phyloP scores from a whole-genome alignment of 1,140 invertebrate species.

The Hyphantria cunea region DNA sequence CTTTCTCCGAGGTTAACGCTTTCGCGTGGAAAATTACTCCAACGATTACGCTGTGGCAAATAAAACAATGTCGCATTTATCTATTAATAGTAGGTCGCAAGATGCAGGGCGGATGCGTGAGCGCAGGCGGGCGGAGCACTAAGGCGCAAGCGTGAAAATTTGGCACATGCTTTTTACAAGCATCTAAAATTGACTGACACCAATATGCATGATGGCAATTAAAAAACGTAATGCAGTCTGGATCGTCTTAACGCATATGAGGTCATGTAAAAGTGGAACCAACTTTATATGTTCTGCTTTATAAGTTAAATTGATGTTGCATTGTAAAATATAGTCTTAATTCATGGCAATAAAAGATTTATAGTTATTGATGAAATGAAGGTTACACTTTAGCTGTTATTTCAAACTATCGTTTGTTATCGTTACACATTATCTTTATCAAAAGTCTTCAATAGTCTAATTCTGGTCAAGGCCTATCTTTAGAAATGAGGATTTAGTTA shows the following conservation, averaged over 20 bases:
- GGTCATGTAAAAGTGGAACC: not conserved
- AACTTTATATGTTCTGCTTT: too few relatives aligned
- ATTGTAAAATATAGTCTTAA: too few relatives aligned
- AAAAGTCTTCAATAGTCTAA: too few relatives aligned
- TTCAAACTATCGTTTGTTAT: too few relatives aligned
- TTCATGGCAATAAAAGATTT: too few relatives aligned
- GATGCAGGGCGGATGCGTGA: conserved; percentile 43
- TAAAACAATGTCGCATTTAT: conserved; percentile 68
- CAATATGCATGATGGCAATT: conserved; percentile 31
- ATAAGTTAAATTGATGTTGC: too few relatives aligned
- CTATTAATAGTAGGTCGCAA: conserved; percentile 56
- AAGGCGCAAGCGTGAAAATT: conserved; percentile 47
- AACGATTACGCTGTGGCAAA: conserved; percentile 48
- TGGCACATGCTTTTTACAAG: conserved; percentile 58
- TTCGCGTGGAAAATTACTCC: conserved; percentile 69
- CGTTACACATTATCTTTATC: too few relatives aligned
- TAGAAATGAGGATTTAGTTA: too few relatives aligned
- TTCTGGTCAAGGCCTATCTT: too few relatives aligned
- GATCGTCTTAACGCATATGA: not conserved
- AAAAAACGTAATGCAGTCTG: conserved; percentile 13
- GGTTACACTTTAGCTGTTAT: too few relatives aligned
- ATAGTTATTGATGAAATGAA: too few relatives aligned
- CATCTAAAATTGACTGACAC: conserved; percentile 58
- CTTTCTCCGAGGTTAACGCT: conserved; percentile 64
- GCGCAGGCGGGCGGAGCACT: conserved; percentile 33